A percentile compares a stretch with the other conserved stretches of the same genome.
Evolutionary conservation across 2,113 vertebrate genomes (phyloP).

Genomic region (Lutjanus erythropterus): DNA sequence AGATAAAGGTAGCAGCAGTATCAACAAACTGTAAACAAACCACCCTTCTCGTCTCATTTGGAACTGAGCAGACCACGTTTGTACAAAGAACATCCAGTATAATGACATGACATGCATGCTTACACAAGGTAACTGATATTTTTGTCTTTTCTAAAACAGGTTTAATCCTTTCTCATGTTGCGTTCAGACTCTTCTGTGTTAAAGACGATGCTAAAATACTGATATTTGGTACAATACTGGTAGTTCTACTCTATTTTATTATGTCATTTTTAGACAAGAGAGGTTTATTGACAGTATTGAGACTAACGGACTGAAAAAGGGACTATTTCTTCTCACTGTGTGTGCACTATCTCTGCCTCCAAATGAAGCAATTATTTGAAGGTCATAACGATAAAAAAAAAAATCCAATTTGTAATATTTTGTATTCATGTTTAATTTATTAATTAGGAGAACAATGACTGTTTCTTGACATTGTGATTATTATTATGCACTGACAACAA

Average conservation of each 20-base stretch:
- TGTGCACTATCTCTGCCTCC: slow-evolving; percentile 78
- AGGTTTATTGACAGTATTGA: slow-evolving; percentile 63
- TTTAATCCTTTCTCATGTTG: slow-evolving; percentile 41
- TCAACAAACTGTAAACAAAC: slow-evolving; percentile 63
- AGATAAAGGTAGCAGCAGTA: slow-evolving; percentile 71
- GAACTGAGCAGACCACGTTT: slow-evolving; percentile 56
- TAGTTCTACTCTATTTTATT: slow-evolving; percentile 71
- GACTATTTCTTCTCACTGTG: slow-evolving; percentile 77
- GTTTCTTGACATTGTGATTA: slow-evolving; percentile 75
- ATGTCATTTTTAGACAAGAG: slow-evolving; percentile 60
- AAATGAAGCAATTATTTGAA: slow-evolving; percentile 73
- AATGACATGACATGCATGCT: slow-evolving; percentile 59
- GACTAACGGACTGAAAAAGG: slow-evolving; percentile 53
- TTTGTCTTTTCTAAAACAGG: slow-evolving; percentile 58
- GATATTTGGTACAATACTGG: slow-evolving; percentile 66
- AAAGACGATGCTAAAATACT: slow-evolving; percentile 49
- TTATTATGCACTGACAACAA: slow-evolving; percentile 81
- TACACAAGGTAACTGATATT: slow-evolving; percentile 51
- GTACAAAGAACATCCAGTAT: slow-evolving; percentile 56
- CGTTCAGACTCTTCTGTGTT: slow-evolving; percentile 41
- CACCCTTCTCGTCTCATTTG: slow-evolving; percentile 44
- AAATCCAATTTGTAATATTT: slow-evolving; percentile 70
- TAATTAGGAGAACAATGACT: slow-evolving; percentile 64
- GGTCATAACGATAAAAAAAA: slow-evolving; percentile 37
- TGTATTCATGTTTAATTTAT: slow-evolving; percentile 77